These are phyloP conservation scores for Gephyroberyx darwinii DNA, from an alignment of 2,797 vertebrate species.

Conservation along the genomic window DNA sequence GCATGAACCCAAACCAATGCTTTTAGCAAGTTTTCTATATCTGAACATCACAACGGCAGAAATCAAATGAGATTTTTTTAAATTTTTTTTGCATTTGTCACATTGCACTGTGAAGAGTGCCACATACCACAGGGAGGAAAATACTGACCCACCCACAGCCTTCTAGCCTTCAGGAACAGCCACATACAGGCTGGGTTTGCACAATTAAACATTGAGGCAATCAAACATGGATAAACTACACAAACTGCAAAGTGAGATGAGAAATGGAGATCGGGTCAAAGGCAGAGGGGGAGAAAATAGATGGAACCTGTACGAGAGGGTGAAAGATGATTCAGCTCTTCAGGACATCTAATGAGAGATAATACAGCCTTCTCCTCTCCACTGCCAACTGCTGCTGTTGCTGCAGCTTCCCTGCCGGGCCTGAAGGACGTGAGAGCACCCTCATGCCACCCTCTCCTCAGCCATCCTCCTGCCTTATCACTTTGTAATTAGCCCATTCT, in stretches of 20 bases:
- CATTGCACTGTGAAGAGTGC: neutral
- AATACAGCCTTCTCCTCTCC: slow-evolving; percentile 47
- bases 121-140: slow-evolving; percentile 22
- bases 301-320: slow-evolving; percentile 22
- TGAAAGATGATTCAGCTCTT: slow-evolving; percentile 48
- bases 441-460: slow-evolving; percentile 33
- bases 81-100: slow-evolving; percentile 12
- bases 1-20: slow-evolving; percentile 27
- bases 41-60: neutral
- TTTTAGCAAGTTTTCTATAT: neutral
- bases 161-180: no score
- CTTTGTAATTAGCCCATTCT: slow-evolving; percentile 68
- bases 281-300: slow-evolving; percentile 7
- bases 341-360: slow-evolving; percentile 58
- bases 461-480: slow-evolving; percentile 51
- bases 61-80: slow-evolving; percentile 46
- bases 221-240: neutral
- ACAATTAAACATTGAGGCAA: neutral
- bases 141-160: slow-evolving; percentile 12
- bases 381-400: slow-evolving; percentile 49
- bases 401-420: slow-evolving; percentile 48
- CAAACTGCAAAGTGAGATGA: neutral
- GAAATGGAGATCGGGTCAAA: slow-evolving; percentile 1
- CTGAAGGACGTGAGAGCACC: slow-evolving; percentile 59
- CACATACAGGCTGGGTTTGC: neutral